phyloP scores from a whole-genome alignment of 1,140 invertebrate genomes.

The Liolophura sinensis region DNA sequence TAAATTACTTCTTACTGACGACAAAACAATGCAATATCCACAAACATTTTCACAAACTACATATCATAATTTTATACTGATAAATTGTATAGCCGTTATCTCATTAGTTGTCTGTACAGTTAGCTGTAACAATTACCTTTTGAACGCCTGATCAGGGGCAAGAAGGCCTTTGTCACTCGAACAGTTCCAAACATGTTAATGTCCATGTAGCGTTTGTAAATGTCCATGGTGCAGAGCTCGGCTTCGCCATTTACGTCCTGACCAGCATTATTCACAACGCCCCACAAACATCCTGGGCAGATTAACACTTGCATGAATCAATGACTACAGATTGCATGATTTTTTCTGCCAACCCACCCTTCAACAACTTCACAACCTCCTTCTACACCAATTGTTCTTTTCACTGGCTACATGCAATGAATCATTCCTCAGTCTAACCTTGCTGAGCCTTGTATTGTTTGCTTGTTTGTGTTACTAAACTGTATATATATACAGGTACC shows the following conservation, averaged over 20 bases:
- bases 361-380: too few species aligned
- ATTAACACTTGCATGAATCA: background rate
- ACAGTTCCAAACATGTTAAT: constrained; percentile 86
- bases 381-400: too few species aligned
- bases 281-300: constrained; percentile 35
- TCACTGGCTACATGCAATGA: too few species aligned
- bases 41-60: constrained; percentile 5
- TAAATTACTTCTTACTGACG: background rate
- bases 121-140: constrained; percentile 59
- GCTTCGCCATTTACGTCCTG: constrained; percentile 86
- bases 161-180: constrained; percentile 71
- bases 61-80: too few species aligned
- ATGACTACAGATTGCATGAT: too few species aligned
- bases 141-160: constrained; percentile 71
- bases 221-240: constrained; percentile 76
- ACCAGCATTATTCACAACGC: constrained; percentile 67
- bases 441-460: too few species aligned
- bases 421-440: too few species aligned
- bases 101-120: too few species aligned
- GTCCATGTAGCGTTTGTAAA: constrained; percentile 61
- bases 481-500: too few species aligned
- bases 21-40: background rate
- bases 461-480: too few species aligned
- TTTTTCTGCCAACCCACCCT: too few species aligned
- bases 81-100: too few species aligned